These are phyloP conservation scores for Plecotus auritus DNA, from an alignment of 2,113 vertebrate species.

Conservation along the genomic window DNA sequence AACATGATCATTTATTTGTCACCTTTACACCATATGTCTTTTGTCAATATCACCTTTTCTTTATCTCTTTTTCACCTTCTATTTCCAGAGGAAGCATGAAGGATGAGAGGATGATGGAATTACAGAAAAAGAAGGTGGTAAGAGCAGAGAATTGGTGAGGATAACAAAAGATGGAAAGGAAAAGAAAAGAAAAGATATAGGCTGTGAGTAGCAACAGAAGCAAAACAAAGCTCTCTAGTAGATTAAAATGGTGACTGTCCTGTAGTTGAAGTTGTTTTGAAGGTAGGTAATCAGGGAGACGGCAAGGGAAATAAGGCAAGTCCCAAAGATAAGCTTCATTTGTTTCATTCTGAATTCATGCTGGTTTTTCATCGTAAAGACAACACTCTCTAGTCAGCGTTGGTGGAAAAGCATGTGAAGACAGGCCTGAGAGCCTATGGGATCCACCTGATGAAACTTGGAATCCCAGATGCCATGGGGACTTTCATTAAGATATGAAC, in stretches of 20 bases:
- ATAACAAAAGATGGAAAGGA: background rate
- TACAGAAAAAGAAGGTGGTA: background rate
- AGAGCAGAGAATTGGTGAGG: background rate
- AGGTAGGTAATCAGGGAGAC: background rate
- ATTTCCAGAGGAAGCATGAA: background rate
- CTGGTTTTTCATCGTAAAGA: background rate
- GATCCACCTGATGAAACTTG: background rate
- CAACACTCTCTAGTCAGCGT: background rate
- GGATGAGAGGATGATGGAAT: background rate
- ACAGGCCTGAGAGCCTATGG: background rate
- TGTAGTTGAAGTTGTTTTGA: background rate
- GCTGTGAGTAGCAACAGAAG: background rate
- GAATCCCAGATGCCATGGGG: background rate
- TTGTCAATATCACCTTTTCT: background rate
- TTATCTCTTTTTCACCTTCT: background rate
- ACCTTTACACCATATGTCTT: background rate
- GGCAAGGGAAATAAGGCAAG: background rate
- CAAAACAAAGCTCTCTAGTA: background rate
- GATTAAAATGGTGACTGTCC: background rate
- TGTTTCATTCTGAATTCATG: background rate
- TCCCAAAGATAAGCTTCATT: background rate
- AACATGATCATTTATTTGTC: background rate
- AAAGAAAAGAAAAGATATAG: background rate
- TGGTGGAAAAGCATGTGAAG: background rate
- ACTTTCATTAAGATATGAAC: background rate